Percentiles rank a stretch among this genome's conserved stretches.
phyloP scores from a whole-genome alignment of 2,888 invertebrate genomes.

The Drosophila prolongata region DNA sequence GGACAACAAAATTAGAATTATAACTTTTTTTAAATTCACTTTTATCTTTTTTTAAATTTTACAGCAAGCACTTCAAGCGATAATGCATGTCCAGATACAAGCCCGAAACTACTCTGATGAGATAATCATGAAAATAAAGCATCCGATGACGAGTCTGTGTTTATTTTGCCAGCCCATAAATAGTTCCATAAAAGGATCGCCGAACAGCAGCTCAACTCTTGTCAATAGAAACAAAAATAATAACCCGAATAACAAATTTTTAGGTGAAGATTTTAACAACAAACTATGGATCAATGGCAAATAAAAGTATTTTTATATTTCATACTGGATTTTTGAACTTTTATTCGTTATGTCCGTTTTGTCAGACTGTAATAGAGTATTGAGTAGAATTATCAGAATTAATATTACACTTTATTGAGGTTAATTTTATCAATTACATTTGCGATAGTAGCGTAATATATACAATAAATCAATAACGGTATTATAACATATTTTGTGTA shows the following conservation, averaged over 20 bases:
- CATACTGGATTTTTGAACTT: no score
- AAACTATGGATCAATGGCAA: background rate
- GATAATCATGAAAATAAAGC: background rate
- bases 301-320: background rate
- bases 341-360: background rate
- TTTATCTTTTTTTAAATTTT: background rate
- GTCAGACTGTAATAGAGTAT: background rate
- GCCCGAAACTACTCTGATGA: background rate
- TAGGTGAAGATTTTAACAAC: background rate
- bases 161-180: constrained; percentile 20
- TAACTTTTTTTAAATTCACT: background rate
- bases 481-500: constrained; percentile 22
- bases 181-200: background rate
- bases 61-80: constrained; percentile 23
- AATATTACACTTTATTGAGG: constrained; percentile 54
- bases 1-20: background rate
- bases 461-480: constrained; percentile 44
- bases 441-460: constrained; percentile 47
- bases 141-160: constrained; percentile 1
- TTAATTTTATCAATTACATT: constrained; percentile 47
- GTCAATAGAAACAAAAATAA: background rate
- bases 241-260: background rate
- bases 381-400: constrained; percentile 23
- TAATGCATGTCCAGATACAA: constrained; percentile 18
- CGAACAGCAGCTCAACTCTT: background rate